Base-by-base conservation (phyloP, 1,140 invertebrate genomes). In the Maconellicoccus hirsutus region DNA sequence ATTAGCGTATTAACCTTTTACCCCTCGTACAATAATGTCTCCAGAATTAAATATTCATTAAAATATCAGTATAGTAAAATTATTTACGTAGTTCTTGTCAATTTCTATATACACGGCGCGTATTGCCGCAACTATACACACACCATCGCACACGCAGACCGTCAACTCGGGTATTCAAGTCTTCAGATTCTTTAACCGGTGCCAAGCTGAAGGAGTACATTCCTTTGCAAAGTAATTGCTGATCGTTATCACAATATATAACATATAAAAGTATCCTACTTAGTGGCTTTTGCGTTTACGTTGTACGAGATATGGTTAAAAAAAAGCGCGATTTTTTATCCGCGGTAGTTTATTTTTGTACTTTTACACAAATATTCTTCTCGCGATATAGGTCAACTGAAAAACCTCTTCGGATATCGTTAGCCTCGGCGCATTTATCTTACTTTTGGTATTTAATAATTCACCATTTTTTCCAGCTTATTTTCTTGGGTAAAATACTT, bases 191-290 rank as follows among this genome's bases (percentile, higher is more conserved):
- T 66, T 66, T 23, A 66, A 66, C 21, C 25, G 25, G 61, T 23
- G 25, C 10, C 10, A 66, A 25, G 10, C 22, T 26, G 25, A 66
- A 66, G 61, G 61, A 23, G 61, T 14, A 66, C 25, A 66, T 66
- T 66, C 61, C 61, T 66, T 66, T 66, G 61, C 61, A 22, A 19
- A 66, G 61, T 66, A 66, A 66, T 66, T 66, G 61, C 61, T 66
- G 61, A 66, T 66, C 61, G 61, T 66, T 66, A 66, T 66, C 61
- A 25, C 10, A 16, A 66, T 12, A 16, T 66, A 19, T 66, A 66
- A 66, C 61, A 66, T 66, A 66, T 66, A 66, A 22, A 19, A 66
- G 61, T 66, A 66, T 25, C 22, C 61, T 66, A 66, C 61, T 66
- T 66, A 66, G 61, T 23, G 25, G 61, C 61, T 66, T 66, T 66